Percentiles rank a stretch among this genome's conserved stretches.
These are phyloP conservation scores for Halcyon malimbica DNA, from an alignment of 2,113 vertebrate species.

Conservation along the genomic window DNA sequence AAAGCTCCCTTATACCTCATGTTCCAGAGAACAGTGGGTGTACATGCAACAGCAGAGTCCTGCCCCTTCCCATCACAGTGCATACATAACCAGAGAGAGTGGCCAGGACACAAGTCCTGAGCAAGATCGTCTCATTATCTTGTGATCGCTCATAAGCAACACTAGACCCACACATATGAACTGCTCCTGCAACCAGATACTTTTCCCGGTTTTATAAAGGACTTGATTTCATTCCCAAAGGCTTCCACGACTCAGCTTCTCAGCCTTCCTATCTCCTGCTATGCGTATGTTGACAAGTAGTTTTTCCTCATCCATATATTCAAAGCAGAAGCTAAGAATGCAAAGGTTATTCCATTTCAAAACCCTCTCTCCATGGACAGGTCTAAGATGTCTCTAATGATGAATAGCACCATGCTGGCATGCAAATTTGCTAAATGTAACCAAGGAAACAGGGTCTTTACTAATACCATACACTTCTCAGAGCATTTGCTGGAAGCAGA, in stretches of 20 bases:
- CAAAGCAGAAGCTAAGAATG: slow-evolving; percentile 10
- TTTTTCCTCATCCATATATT: background rate
- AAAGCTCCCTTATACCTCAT: background rate
- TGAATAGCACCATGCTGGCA: slow-evolving; percentile 20
- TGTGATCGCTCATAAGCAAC: background rate
- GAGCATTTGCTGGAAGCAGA: slow-evolving; percentile 20
- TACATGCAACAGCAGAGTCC: background rate
- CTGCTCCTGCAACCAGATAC: background rate
- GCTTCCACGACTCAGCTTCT: background rate
- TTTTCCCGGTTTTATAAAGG: background rate
- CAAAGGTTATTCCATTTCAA: slow-evolving; percentile 41
- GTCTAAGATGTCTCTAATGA: background rate
- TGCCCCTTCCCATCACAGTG: background rate
- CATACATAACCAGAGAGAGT: background rate
- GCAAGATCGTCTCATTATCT: background rate
- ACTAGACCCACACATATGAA: background rate
- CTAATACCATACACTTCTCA: slow-evolving; percentile 15
- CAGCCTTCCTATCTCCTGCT: background rate
- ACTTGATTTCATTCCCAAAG: background rate
- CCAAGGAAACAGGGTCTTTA: slow-evolving; percentile 44
- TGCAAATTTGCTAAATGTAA: slow-evolving; percentile 58
- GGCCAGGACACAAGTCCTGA: background rate
- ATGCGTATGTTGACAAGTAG: background rate
- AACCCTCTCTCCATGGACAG: slow-evolving; percentile 1
- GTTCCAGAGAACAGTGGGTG: background rate